Evolutionary conservation across 2,888 invertebrate species (phyloP), one percentile per base, ranked within the genome.

Genomic region (Drepanosiphum platanoidis): DNA sequence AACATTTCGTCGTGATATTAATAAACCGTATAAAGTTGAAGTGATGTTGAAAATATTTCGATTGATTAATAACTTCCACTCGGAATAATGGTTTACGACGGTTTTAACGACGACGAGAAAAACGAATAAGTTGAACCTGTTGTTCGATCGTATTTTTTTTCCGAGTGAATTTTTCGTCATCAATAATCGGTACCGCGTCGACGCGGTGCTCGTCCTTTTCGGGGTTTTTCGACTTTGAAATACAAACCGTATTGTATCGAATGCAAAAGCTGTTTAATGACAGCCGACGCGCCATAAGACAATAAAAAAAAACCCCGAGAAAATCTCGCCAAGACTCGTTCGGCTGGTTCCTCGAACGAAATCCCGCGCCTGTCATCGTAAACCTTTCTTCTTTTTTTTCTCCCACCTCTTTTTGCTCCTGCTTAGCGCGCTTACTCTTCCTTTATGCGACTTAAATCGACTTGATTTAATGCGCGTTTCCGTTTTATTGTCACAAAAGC

Each of bases 381-480:
- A 72, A 71, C 80, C 80, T 70, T 80, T 80, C 27, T 70, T 70
- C 11, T 22, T 34, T 32, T 34, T 32, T 32, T 34, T 18, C 72
- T 39, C 9, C 18, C 1, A 1, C n/a, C n/a, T 34, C 13, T 68
- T 34, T 68, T 11, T 13, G 4, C 5, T 27, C 64, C 64, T 9
- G 1, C 52, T 27, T 13, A n/a, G 0, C 11, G 4, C 42, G 22
- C 27, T 30, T 30, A 32, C 18, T 30, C 15, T 32, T 79, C 61
- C n/a, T 72, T 81, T 61, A 81, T 72, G 71, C 61, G 61, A 81
- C 81, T 81, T 81, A 81, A 81, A 81, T 81, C 81, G 81, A 81
- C 81, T 81, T 72, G 81, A 81, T 81, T 81, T 72, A 81, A 81
- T 81, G 81, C 81, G 32, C 22, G 61, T 81, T 81, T 81, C 81